phyloP scores from a whole-genome alignment of 2,113 vertebrate genomes.

The Anolis carolinensis region DNA sequence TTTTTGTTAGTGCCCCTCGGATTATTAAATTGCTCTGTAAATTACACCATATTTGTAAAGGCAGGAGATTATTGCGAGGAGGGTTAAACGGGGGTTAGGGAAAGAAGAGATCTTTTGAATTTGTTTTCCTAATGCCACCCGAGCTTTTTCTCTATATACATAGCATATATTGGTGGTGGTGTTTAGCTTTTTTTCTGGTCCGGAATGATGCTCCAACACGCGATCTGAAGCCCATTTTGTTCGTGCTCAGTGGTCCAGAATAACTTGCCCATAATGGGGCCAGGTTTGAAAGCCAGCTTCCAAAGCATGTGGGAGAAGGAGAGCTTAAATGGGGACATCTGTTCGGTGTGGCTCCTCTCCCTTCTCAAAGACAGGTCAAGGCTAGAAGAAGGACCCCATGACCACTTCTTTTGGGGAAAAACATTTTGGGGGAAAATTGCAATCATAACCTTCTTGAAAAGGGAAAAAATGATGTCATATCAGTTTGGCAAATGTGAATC shows the following conservation, averaged over 20 bases:
- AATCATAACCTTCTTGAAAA: too few relatives aligned
- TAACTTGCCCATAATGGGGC: conserved; percentile 97
- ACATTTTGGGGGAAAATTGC: too few relatives aligned
- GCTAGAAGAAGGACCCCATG: conserved; percentile 86
- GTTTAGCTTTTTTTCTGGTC: conserved; percentile 75
- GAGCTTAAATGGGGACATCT: conserved; percentile 97
- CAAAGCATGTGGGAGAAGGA: conserved; percentile 92
- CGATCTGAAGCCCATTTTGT: conserved; percentile 96
- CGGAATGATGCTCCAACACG: conserved; percentile 90
- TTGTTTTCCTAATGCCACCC: conserved; percentile 76
- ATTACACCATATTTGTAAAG: conserved; percentile 85
- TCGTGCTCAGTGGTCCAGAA: conserved; percentile 96
- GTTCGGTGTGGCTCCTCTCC: conserved; percentile 87
- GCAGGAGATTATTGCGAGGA: conserved; percentile 42
- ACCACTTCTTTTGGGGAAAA: conserved; percentile 77
- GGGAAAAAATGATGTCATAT: too few relatives aligned
- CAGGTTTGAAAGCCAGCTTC: conserved; percentile 96
- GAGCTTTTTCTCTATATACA: conserved; percentile 60
- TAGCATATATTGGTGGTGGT: too few relatives aligned
- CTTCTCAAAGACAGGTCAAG: conserved; percentile 86
- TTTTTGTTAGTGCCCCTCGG: conserved; percentile 77
- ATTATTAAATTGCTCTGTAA: conserved; percentile 89
- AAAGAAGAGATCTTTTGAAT: conserved; percentile 72
- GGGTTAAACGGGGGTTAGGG: conserved; percentile 7
- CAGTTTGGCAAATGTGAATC: too few relatives aligned